Conservation (phyloP, 2,113 vertebrate species). For the Potamarius usumacintae region DNA sequence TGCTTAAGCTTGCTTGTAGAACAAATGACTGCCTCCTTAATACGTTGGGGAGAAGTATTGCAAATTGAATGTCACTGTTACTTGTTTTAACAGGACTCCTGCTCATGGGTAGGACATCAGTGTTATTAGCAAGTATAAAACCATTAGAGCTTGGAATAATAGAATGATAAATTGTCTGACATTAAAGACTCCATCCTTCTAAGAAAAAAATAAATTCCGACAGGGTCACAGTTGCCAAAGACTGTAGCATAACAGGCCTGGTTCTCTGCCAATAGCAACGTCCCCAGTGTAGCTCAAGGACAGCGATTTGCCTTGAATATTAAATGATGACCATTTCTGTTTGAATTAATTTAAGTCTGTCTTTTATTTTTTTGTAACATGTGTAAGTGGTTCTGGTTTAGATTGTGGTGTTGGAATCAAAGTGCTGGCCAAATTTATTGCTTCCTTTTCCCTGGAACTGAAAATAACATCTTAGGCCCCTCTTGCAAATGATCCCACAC, state of each 20-base stretch:
- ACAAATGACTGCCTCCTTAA: not conserved
- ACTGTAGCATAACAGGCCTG: not conserved
- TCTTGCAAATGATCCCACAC: not conserved
- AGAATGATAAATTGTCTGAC: slow-evolving; percentile 3
- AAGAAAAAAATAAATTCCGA: not conserved
- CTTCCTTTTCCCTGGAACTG: not conserved
- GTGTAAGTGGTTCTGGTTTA: not conserved
- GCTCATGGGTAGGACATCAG: not conserved
- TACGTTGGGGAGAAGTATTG: not conserved
- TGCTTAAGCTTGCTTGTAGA: not conserved
- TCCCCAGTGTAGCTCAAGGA: not conserved
- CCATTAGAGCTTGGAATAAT: not conserved
- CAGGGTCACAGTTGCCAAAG: slow-evolving; percentile 12
- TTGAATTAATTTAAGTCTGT: not conserved
- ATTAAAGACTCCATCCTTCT: not conserved
- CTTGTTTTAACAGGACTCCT: not conserved
- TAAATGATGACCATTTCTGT: not conserved
- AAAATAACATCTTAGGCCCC: not conserved
- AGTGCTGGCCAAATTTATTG: not conserved
- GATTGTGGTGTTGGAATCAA: not conserved
- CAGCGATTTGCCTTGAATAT: not conserved
- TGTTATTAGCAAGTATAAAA: not conserved
- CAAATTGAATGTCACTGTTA: not conserved
- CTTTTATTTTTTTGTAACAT: not conserved
- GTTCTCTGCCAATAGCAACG: not conserved